Evolutionary conservation across 1,140 invertebrate genomes (phyloP).

Genomic region (Cherax quadricarinatus): DNA sequence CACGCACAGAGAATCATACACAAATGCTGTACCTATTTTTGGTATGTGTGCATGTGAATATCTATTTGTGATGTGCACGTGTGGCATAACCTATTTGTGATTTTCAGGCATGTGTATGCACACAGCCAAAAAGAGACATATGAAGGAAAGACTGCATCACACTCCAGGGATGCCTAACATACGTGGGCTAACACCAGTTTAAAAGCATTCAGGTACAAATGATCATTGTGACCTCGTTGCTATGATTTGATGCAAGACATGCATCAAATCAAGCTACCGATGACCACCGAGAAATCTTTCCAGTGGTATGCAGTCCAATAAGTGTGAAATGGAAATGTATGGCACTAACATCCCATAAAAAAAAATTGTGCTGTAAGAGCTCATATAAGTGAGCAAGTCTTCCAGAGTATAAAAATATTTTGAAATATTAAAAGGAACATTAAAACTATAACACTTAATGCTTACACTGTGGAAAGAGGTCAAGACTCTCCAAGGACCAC

Average conservation of each 20-base stretch:
- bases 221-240: slow-evolving; percentile 65
- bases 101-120: too few relatives aligned
- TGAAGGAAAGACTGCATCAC: slow-evolving; percentile 47
- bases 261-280: slow-evolving; percentile 47
- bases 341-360: slow-evolving; percentile 65
- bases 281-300: slow-evolving; percentile 46
- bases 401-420: slow-evolving; percentile 71
- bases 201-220: slow-evolving; percentile 71
- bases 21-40: too few relatives aligned
- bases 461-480: slow-evolving; percentile 67
- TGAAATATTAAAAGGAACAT: slow-evolving; percentile 71
- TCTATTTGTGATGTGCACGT: too few relatives aligned
- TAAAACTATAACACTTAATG: slow-evolving; percentile 69
- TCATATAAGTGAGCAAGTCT: slow-evolving; percentile 59
- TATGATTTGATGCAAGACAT: slow-evolving; percentile 44
- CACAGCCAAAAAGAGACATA: neutral
- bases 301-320: slow-evolving; percentile 65
- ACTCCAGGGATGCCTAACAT: slow-evolving; percentile 51
- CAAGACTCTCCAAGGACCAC: slow-evolving; percentile 55
- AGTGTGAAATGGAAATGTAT: slow-evolving; percentile 67
- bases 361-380: slow-evolving; percentile 63
- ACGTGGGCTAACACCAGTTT: slow-evolving; percentile 58
- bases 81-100: too few relatives aligned
- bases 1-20: too few relatives aligned
- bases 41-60: too few relatives aligned